Evolutionary conservation across 2,113 vertebrate genomes (phyloP), one percentile per base, ranked within the genome.

Genomic region (Columbina picui): DNA sequence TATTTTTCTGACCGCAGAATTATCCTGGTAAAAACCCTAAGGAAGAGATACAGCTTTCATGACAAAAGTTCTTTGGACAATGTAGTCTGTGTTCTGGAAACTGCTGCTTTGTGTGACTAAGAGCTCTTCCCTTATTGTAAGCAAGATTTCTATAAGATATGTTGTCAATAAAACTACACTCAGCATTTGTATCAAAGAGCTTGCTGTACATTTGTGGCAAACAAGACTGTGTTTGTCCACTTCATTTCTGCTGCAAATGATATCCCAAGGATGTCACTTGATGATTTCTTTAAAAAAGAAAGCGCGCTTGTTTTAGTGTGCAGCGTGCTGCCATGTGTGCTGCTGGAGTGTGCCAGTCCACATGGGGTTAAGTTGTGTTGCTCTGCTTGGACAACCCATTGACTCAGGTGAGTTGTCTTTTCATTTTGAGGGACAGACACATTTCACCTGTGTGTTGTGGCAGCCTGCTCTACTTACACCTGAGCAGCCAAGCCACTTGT

Each of bases 1-100:
- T 84, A 23, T 76, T n/a, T 86, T 94, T 86, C 75, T 97, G 59
- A 80, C 79, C 90, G 61, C 41, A 90, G 29, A 92, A 81, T 84
- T 71, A 70, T 65, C 68, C 80, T 77, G 26, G 32, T 88, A 70
- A 94, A 94, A 92, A 23, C 38, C 4, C 16, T 70, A 47, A 60
- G 61, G 67, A 90, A 80, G 38, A 63, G 38, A 63, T 63, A 49
- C 26, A 83, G 67, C 39, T 86, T 95, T 88, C 55, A 38, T 38
- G 29, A 50, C 49, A 45, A 9, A 84, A 93, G 26, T 74, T 88
- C 41, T 83, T 80, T 26, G 50, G 45, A 90, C 60, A 67, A 45
- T 26, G 14, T 70, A 70, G 53, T 56, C 26, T 83, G 39, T 90
- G 39, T 92, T 88, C 70, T 59, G 41, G 71, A 74, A 93, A 74